Percentiles rank a stretch among this genome's conserved stretches.
phyloP scores from a whole-genome alignment of 2,888 invertebrate genomes.

The Campaea margaritaria region DNA sequence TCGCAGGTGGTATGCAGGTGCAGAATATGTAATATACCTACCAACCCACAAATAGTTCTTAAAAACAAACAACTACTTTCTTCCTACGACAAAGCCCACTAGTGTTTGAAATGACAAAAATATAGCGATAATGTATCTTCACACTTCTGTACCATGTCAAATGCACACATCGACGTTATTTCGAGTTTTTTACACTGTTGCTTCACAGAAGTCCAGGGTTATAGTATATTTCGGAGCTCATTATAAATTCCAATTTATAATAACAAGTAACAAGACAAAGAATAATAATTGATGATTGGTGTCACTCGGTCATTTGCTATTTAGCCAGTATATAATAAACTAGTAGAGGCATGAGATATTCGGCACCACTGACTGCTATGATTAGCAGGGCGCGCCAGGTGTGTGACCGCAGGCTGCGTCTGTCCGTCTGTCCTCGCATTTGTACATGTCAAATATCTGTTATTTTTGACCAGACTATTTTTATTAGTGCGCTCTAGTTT shows the following conservation, averaged over 20 bases:
- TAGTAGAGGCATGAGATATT: conserved; percentile 33
- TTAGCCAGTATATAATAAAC: conserved; percentile 38
- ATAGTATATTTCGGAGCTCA: too few species aligned
- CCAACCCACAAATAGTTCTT: neutral
- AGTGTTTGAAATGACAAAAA: conserved; percentile 19
- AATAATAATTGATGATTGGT: conserved; percentile 36
- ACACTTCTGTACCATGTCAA: too few species aligned
- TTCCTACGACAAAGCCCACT: conserved; percentile 1
- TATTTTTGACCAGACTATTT: conserved; percentile 54
- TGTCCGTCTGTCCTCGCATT: conserved; percentile 54
- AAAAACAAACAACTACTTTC: neutral
- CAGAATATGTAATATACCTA: neutral
- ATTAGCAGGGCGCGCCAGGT: conserved; percentile 55
- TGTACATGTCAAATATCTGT: conserved; percentile 55
- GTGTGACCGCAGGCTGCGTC: conserved; percentile 49
- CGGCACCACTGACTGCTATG: conserved; percentile 45
- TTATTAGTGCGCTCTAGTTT: conserved; percentile 43
- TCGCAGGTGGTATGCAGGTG: conserved; percentile 1
- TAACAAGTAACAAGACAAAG: conserved; percentile 39
- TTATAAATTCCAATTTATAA: too few species aligned
- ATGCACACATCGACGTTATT: too few species aligned
- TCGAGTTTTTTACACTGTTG: too few species aligned
- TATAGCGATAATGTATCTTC: neutral
- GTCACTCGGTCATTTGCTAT: conserved; percentile 41
- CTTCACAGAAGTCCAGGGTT: too few species aligned